Base-by-base conservation (phyloP, 2,113 vertebrate genomes). In the Pachypanchax playfairii region DNA sequence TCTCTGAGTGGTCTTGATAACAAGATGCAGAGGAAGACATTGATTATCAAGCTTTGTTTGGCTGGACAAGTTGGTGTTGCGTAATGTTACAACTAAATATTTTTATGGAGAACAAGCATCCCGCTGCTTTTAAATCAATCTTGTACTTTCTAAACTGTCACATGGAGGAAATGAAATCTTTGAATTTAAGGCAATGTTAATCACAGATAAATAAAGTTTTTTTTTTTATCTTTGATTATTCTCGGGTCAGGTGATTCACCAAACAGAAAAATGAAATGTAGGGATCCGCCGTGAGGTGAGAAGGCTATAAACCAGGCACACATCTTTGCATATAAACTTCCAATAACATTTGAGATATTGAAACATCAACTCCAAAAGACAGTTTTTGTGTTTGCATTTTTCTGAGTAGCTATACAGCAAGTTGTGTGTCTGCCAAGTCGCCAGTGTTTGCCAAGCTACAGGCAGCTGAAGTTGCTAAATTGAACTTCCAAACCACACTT, bases 21-120 rank as follows among this genome's bases (percentile, higher is more conserved):
- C n/a, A 77, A 44, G 70, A 63, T 33, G 41, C 43, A 56, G 49
- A 55, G 47, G 39, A 58, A 42, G 29, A 69, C 74, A 51, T 20
- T 64, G 51, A 78, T 54, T 0, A 51, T 66, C 22, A 20, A 13
- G 22, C 33, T 24, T 10, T 39, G 33, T 61, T 64, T 57, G 38
- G 41, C 39, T 38, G 24, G 12, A 53, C 33, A 28, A 66, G 47
- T 20, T 54, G 9, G 21, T 44, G 42, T 18, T 25, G 39, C 17
- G 35, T 12, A 50, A 24, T 43, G 49, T 58, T 39, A 15, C 17
- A 44, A 53, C 3, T 20, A 68, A 38, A 9, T 31, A 43, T 46
- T 80, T 50, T 59, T 35, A 36, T 13, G 11, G 14, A 14, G 12
- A 13, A 36, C 35, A 36, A 36, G 12, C 26, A 44, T 12, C 28